Conservation (phyloP, 35 echinoderm and acorn worm species). For the Lytechinus variegatus region DNA sequence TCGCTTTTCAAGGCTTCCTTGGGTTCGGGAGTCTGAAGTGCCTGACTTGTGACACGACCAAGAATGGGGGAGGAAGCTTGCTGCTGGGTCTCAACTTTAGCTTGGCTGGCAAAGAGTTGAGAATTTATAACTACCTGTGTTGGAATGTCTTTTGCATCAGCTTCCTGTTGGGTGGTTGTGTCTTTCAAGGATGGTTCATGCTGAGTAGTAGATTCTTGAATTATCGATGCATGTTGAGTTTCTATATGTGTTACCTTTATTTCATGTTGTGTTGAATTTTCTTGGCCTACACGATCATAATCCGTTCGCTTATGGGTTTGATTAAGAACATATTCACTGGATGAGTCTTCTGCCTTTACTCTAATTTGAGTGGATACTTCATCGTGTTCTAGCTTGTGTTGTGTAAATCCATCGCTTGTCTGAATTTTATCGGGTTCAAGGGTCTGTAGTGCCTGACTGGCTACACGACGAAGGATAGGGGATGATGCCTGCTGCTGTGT, state of each 20-base stretch:
- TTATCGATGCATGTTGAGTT: no score
- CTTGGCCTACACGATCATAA: background rate
- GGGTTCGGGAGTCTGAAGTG: background rate
- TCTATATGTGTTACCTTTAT: no score
- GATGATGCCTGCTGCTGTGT: background rate
- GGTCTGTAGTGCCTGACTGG: background rate
- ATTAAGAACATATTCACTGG: background rate
- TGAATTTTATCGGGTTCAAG: background rate
- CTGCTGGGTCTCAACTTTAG: background rate
- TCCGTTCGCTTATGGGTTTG: background rate
- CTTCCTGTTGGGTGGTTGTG: background rate
- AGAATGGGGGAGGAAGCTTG: constrained; percentile 24
- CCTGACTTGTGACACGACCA: background rate
- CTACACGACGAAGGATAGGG: constrained; percentile 1
- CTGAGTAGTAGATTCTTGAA: background rate
- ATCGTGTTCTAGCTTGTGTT: background rate
- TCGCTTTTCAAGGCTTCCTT: background rate
- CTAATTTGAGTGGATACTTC: background rate
- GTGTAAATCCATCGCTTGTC: background rate
- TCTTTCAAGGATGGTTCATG: background rate
- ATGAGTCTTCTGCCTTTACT: background rate
- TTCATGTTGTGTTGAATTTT: background rate
- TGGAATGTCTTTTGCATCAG: background rate
- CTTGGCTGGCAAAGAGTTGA: background rate
- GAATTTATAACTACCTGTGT: background rate